Evolutionary conservation across 53 echinoderm and acorn worm species (phyloP), one percentile per base, ranked within the genome.

Genomic region (Zoroaster sp.): DNA sequence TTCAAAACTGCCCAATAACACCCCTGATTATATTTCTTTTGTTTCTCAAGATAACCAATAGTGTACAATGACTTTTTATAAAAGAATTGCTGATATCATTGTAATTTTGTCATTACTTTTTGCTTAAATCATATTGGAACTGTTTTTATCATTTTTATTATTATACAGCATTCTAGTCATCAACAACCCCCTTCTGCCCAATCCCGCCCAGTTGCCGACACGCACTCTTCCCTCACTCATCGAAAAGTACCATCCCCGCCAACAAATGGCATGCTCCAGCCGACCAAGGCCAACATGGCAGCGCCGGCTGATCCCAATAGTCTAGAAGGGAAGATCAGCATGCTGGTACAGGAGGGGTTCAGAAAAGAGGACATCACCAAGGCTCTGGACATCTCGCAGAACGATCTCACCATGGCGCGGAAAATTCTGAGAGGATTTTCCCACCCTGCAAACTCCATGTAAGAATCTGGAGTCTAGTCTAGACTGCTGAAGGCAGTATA

Each of bases 341-440:
- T 77, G 21, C 82, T 98, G 83, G 91, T 89, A 7, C 86, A 72
- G 20, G 99, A 98, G 87, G 99, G 99, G 20, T 98, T 87, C 70
- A 73, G 88, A 8, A 76, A 77, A 66, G 94, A 94, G 37, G 94
- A 93, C 55, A 92, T 96, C 66, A 38, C 91, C 37, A 92, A 94
- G 68, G 99, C 99, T 2, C 51, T 99, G 88, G 96, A 94, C 66
- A 99, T 99, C 75, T 87, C 96, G 11, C 93, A 94, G 69, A 93
- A 98, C 42, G 93, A 94, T 53, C 89, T 98, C 31, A 85, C 74
- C 5, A 98, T 96, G 94, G 96, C 99, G 0, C 69, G 99, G 10
- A 87, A 94, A 31, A 95, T 98, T 37, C 91, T 98, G 1, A 40
- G 75, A 20, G 99, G 94, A 15, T 83, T 98, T 13, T 88, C 96